Evolutionary conservation across 2,888 invertebrate species (phyloP).

Genomic region (Coenonympha arcania): DNA sequence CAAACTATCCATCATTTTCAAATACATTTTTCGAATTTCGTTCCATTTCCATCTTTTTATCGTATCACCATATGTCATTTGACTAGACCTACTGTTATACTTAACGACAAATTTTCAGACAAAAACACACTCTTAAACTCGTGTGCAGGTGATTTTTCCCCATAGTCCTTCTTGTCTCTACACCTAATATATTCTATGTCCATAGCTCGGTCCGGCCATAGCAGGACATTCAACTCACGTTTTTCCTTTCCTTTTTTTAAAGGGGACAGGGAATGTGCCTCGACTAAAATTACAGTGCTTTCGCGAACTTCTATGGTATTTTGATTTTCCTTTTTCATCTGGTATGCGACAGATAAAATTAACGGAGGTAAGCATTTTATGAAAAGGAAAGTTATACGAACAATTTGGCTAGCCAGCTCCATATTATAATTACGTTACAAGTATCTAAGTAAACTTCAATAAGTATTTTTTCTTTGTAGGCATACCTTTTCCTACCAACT

Average conservation of each 20-base stretch:
- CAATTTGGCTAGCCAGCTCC: slow-evolving; percentile 1
- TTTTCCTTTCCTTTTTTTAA: slow-evolving; percentile 50
- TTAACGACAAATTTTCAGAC: background rate
- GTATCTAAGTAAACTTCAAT: no score
- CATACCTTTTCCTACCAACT: no score
- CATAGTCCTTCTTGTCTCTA: slow-evolving; percentile 27
- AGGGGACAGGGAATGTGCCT: slow-evolving; percentile 56
- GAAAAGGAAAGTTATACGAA: background rate
- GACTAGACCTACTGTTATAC: no score
- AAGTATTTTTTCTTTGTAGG: no score
- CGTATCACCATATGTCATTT: no score
- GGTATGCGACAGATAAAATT: slow-evolving; percentile 20
- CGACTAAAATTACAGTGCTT: slow-evolving; percentile 70
- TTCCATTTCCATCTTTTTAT: no score
- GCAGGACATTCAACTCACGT: slow-evolving; percentile 55
- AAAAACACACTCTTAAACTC: background rate
- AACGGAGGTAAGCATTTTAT: slow-evolving; percentile 2
- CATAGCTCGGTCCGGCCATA: slow-evolving; percentile 43
- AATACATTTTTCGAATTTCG: no score
- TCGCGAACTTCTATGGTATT: slow-evolving; percentile 49
- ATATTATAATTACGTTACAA: no score
- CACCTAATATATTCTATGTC: slow-evolving; percentile 52
- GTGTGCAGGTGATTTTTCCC: background rate
- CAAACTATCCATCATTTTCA: no score
- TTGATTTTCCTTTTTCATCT: slow-evolving; percentile 58